These are phyloP conservation scores for Oegoconia quadripuncta DNA, from an alignment of 2,888 invertebrate genomes.

Conservation along the genomic window DNA sequence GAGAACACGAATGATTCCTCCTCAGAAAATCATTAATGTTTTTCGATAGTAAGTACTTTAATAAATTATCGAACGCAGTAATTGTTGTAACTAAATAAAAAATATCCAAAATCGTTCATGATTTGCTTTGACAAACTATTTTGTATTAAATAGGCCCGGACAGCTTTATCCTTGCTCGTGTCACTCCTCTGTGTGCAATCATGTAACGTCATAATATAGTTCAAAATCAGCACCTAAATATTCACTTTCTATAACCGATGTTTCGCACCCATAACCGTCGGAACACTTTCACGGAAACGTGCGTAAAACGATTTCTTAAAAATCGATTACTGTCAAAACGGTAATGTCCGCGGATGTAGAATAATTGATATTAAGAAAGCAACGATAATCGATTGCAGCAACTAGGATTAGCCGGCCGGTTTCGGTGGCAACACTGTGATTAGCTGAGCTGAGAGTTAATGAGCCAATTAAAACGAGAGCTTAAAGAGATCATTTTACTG, in stretches of 20 bases:
- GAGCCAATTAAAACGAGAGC: too few species aligned
- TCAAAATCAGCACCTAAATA: slow-evolving; percentile 22
- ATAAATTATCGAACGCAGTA: too few species aligned
- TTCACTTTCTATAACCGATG: slow-evolving; percentile 61
- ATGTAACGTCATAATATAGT: background rate
- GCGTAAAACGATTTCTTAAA: slow-evolving; percentile 59
- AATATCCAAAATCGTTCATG: too few species aligned
- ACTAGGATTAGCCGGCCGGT: slow-evolving; percentile 1
- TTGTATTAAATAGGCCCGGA: too few species aligned
- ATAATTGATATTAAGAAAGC: slow-evolving; percentile 51
- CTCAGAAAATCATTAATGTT: too few species aligned
- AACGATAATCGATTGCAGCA: slow-evolving; percentile 31
- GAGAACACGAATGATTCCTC: too few species aligned
- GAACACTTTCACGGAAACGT: slow-evolving; percentile 68
- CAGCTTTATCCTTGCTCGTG: too few species aligned
- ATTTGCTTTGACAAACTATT: too few species aligned
- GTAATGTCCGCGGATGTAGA: slow-evolving; percentile 62
- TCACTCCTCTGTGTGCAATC: background rate
- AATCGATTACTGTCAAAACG: slow-evolving; percentile 66
- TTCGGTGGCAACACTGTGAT: background rate
- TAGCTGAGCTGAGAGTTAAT: background rate
- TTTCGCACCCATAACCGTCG: slow-evolving; percentile 42
- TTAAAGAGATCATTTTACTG: too few species aligned
- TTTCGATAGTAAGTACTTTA: too few species aligned
- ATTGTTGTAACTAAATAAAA: too few species aligned